These are phyloP conservation scores for Periparus ater DNA, from an alignment of 2,797 vertebrate genomes.

Conservation along the genomic window DNA sequence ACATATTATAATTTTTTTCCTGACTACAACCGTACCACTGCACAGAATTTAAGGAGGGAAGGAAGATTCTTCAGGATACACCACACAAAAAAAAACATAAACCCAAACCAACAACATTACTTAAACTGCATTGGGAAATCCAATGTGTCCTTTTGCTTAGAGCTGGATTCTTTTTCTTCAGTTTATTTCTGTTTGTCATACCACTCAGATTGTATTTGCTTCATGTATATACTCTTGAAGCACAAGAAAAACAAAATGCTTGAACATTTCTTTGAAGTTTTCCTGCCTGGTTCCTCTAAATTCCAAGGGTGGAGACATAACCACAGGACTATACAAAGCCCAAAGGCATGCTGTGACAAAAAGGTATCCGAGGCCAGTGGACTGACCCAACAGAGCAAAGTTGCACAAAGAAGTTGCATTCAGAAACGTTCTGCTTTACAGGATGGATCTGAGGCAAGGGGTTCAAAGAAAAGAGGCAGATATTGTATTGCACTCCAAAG, in stretches of 20 bases:
- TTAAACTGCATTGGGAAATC: neutral
- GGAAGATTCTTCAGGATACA: neutral
- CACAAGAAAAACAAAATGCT: conserved; percentile 24
- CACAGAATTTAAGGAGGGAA: neutral
- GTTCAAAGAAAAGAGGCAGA: conserved; percentile 60
- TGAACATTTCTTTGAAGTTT: conserved; percentile 59
- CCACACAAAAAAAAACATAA: neutral
- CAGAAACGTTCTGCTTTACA: conserved; percentile 51
- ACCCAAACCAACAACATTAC: neutral
- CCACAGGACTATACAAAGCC: conserved; percentile 53
- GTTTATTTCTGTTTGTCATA: conserved; percentile 20
- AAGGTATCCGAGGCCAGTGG: conserved; percentile 57
- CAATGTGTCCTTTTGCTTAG: neutral
- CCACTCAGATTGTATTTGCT: conserved; percentile 3
- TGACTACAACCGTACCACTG: neutral
- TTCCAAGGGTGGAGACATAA: conserved; percentile 61
- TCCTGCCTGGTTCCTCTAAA: conserved; percentile 34
- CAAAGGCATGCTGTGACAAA: conserved; percentile 62
- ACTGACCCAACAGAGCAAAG: conserved; percentile 59
- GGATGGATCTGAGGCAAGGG: conserved; percentile 47
- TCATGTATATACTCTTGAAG: neutral
- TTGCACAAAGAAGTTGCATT: conserved; percentile 59
- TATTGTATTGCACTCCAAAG: conserved; percentile 45
- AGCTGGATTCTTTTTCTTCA: neutral
- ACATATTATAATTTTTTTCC: neutral